Conservation (phyloP, 64 coral and sea anemone species). For the Stylophora pistillata region DNA sequence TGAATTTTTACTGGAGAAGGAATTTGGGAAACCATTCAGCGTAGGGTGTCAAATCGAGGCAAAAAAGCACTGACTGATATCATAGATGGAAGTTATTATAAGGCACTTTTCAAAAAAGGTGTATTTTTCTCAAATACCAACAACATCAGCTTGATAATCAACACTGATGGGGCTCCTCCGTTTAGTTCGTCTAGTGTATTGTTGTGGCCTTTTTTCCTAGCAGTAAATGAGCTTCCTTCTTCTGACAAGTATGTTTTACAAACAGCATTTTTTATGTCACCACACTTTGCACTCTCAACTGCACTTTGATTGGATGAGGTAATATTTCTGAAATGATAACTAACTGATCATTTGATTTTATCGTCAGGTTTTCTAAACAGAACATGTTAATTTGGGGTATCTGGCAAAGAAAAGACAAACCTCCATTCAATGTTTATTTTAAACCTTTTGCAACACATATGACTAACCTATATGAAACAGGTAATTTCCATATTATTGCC, state of each 20-base stretch:
- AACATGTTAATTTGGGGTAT: slow-evolving; percentile 52
- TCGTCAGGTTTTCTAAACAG: slow-evolving; percentile 36
- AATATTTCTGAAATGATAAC: neutral
- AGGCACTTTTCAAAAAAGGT: neutral
- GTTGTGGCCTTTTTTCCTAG: slow-evolving; percentile 66
- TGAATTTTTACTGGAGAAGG: slow-evolving; percentile 3
- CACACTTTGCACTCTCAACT: neutral
- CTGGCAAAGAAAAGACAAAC: slow-evolving; percentile 46
- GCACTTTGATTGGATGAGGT: neutral
- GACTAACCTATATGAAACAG: slow-evolving; percentile 7
- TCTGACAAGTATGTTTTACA: neutral
- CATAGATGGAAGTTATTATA: slow-evolving; percentile 30
- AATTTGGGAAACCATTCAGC: slow-evolving; percentile 30
- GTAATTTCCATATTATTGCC: too few species aligned
- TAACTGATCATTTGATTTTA: neutral
- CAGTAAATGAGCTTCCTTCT: slow-evolving; percentile 50
- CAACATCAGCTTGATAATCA: slow-evolving; percentile 40
- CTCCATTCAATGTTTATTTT: slow-evolving; percentile 9
- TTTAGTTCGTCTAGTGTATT: slow-evolving; percentile 43
- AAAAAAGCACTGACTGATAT: slow-evolving; percentile 44
- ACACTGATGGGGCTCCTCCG: slow-evolving; percentile 59
- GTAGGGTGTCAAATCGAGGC: neutral
- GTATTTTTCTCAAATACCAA: neutral
- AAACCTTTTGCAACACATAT: slow-evolving; percentile 45
- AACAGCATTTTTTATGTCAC: too few species aligned